phyloP scores from a whole-genome alignment of 2,797 vertebrate genomes.

The Trematomus bernacchii region DNA sequence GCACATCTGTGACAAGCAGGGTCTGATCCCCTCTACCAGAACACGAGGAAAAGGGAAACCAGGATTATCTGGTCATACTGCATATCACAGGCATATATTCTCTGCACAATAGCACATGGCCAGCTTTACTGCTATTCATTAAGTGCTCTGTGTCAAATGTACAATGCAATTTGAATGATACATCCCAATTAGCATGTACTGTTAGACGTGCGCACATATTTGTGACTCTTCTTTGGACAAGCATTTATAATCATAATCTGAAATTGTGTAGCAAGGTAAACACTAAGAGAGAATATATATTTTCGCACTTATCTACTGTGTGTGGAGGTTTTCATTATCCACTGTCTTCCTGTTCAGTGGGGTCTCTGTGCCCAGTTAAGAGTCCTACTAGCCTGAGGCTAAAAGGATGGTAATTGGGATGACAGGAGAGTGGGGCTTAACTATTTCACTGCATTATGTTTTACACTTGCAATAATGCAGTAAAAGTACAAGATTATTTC shows the following conservation, averaged over 20 bases:
- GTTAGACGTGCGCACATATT: slow-evolving; percentile 27
- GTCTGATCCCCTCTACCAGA: slow-evolving; percentile 70
- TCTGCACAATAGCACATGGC: slow-evolving; percentile 43
- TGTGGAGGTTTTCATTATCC: slow-evolving; percentile 70
- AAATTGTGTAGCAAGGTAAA: slow-evolving; percentile 40
- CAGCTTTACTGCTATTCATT: slow-evolving; percentile 27
- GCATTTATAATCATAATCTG: slow-evolving; percentile 50
- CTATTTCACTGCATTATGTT: slow-evolving; percentile 70
- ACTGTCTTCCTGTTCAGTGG: slow-evolving; percentile 67
- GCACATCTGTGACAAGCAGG: slow-evolving; percentile 84
- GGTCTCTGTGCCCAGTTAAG: slow-evolving; percentile 74
- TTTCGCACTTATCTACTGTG: slow-evolving; percentile 55
- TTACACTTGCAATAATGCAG: slow-evolving; percentile 72
- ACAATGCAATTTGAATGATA: slow-evolving; percentile 62
- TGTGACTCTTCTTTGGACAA: slow-evolving; percentile 45
- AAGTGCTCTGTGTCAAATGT: slow-evolving; percentile 57
- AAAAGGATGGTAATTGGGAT: slow-evolving; percentile 71
- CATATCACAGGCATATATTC: slow-evolving; percentile 57
- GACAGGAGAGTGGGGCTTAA: slow-evolving; percentile 66
- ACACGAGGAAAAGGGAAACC: slow-evolving; percentile 64
- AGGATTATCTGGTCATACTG: slow-evolving; percentile 73
- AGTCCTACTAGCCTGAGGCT: slow-evolving; percentile 76
- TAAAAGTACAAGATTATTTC: slow-evolving; percentile 77
- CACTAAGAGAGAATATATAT: slow-evolving; percentile 36
- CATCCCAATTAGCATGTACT: slow-evolving; percentile 58